Evolutionary conservation across 92 coral and sea anemone species (phyloP).

Genomic region (Phymanthus crucifer): DNA sequence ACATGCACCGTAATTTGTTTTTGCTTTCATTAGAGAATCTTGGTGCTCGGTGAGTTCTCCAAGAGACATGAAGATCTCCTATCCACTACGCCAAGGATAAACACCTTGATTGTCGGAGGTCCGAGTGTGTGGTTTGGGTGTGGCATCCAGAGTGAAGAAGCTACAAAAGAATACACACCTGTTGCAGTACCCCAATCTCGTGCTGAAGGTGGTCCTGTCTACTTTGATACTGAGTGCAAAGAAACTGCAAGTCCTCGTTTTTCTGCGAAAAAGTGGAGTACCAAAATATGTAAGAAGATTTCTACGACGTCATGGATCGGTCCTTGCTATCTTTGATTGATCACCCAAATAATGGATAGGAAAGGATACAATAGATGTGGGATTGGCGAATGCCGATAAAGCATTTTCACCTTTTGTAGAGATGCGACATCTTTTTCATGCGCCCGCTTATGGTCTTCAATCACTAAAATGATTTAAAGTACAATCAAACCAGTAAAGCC

Average conservation of each 20-base stretch:
- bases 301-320: no score
- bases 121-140: neutral
- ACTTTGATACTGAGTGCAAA: slow-evolving; percentile 51
- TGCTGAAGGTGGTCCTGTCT: slow-evolving; percentile 46
- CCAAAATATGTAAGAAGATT: no score
- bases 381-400: neutral
- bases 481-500: neutral
- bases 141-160: neutral
- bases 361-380: neutral
- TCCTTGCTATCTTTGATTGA: no score
- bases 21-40: no score
- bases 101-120: no score
- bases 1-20: neutral
- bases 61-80: no score
- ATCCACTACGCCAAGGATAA: no score
- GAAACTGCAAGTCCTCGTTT: slow-evolving; percentile 59
- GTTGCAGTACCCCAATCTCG: slow-evolving; percentile 47
- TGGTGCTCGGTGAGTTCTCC: neutral
- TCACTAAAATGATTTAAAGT: slow-evolving; percentile 30
- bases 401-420: slow-evolving; percentile 68
- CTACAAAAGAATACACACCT: slow-evolving; percentile 19
- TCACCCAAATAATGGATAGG: neutral
- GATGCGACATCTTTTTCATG: slow-evolving; percentile 57
- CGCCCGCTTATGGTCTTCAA: slow-evolving; percentile 72
- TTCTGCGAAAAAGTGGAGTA: slow-evolving; percentile 4